phyloP scores from a whole-genome alignment of 2,888 invertebrate species.

The Molorchus minor region DNA sequence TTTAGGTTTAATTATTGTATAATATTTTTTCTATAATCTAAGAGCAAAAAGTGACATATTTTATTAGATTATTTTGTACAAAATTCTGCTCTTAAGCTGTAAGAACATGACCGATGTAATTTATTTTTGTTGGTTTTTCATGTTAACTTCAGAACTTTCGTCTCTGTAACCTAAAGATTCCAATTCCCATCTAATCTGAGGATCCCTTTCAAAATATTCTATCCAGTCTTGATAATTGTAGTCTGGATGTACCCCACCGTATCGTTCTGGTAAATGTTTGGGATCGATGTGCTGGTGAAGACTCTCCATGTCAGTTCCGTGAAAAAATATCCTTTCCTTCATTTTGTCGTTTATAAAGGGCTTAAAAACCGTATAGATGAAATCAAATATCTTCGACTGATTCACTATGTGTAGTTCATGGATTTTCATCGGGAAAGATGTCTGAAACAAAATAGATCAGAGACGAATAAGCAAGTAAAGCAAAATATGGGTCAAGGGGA shows the following conservation, averaged over 20 bases:
- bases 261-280: conserved; percentile 72
- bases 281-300: conserved; percentile 78
- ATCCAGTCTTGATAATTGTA: conserved; percentile 80
- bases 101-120: too few species aligned
- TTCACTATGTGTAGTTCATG: conserved; percentile 81
- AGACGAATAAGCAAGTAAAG: conserved; percentile 14
- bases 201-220: conserved; percentile 68
- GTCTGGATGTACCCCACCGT: conserved; percentile 73
- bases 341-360: conserved; percentile 76
- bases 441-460: conserved; percentile 62
- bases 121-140: neutral
- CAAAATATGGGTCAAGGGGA: too few species aligned
- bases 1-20: too few species aligned
- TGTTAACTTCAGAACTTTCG: conserved; percentile 57
- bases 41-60: too few species aligned
- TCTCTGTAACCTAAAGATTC: conserved; percentile 65
- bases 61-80: too few species aligned
- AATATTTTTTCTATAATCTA: too few species aligned
- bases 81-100: too few species aligned
- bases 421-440: conserved; percentile 77
- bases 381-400: conserved; percentile 84
- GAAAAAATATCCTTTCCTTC: conserved; percentile 72
- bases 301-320: conserved; percentile 76
- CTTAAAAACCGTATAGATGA: conserved; percentile 80
- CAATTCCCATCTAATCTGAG: conserved; percentile 71